Evolutionary conservation across 1,140 invertebrate genomes (phyloP), one percentile per base, ranked within the genome.

Genomic region (Calephelis virginiensis): DNA sequence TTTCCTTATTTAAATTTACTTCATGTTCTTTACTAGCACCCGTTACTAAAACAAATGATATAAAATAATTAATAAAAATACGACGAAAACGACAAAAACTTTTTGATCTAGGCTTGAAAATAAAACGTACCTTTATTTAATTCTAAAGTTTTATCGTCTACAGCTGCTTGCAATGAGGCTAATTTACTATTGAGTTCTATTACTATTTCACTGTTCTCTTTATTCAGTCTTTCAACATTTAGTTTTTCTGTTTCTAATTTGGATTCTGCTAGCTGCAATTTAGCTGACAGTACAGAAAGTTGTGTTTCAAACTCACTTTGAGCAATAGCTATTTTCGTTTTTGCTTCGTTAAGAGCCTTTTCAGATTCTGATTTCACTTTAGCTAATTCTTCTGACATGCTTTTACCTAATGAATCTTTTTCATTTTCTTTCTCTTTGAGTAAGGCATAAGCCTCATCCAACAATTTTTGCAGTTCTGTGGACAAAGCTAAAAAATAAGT

Each of bases 1-100:
- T 82, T 82, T 93, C 92, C 82, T 93, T 93, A 67, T 91, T 91
- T 38, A 91, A 77, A 71, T 79, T 85, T 11, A 90, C 80, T 85
- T 93, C 91, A 53, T 85, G 89, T 81, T 89, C 90, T 75, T 91
- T 92, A 71, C 78, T 88, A 13, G 77, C 72, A 67, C 88, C 86
- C 65, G 88, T 73, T 61, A 90, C 91, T 92, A 73, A 68, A 90
- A 28, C 28, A 28, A 89, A 68, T 9, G 69, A 70, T 69, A 70
- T 59, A n/a, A 53, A 46, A 59, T 65, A 46, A 47, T 72, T 59
- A 56, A 67, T 64, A 67, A 62, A 40, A 59, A 61, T 48, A 67
- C 13, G n/a, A 62, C 10, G 69, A 17, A 46, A 40, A 50, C 8
- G n/a, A 50, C 45, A 50, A 17, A 56, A 46, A 47, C 10, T 50